These are phyloP conservation scores for Thinocorus orbignyianus DNA, from an alignment of 2,113 vertebrate genomes.

Conservation along the genomic window DNA sequence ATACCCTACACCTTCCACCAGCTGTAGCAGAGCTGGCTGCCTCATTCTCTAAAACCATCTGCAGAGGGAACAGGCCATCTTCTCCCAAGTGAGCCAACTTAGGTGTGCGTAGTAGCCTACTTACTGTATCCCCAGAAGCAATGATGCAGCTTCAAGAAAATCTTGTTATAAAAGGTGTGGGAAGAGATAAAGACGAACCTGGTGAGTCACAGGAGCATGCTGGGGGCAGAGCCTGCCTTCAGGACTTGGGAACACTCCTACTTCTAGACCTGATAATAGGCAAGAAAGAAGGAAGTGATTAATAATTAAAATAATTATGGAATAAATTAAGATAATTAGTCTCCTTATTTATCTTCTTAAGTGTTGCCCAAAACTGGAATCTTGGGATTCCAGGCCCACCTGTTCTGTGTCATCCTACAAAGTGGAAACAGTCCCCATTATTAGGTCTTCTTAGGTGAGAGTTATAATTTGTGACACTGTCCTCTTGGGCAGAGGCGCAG, in stretches of 20 bases:
- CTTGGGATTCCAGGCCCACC: background rate
- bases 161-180: background rate
- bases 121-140: background rate
- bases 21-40: background rate
- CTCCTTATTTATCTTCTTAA: background rate
- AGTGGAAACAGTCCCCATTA: background rate
- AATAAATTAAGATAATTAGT: conserved; percentile 48
- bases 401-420: background rate
- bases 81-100: background rate
- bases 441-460: background rate
- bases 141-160: background rate
- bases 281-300: conserved; percentile 32
- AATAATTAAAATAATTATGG: conserved; percentile 43
- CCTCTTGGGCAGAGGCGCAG: background rate
- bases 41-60: background rate
- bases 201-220: background rate
- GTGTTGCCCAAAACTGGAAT: conserved; percentile 12
- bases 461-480: background rate
- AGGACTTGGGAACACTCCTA: background rate
- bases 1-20: background rate
- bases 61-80: background rate
- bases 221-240: background rate
- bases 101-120: background rate
- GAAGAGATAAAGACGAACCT: conserved; percentile 4
- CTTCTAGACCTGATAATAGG: background rate